Conservation (phyloP, 2,797 vertebrate genomes). For the Galagoides demidoff region DNA sequence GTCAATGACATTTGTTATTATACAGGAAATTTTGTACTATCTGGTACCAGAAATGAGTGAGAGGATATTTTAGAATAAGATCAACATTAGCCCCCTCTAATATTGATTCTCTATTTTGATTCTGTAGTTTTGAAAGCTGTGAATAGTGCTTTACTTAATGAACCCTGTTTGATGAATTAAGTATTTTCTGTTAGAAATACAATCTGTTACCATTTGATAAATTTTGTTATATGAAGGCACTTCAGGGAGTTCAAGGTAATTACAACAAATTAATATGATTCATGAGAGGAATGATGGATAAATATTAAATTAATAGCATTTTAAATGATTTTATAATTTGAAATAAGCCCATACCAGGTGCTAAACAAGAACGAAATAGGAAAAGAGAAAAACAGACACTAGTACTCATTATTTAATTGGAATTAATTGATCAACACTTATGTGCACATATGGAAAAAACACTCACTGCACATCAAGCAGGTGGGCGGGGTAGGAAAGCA, state of each 20-base stretch:
- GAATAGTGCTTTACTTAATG: background rate
- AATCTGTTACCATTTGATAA: conserved; percentile 17
- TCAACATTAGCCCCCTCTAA: background rate
- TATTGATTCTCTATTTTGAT: background rate
- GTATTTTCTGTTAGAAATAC: conserved; percentile 25
- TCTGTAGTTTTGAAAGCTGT: conserved; percentile 4
- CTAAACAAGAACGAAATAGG: background rate
- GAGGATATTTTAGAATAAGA: background rate
- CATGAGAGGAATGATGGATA: background rate
- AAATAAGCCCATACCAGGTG: background rate
- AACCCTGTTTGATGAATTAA: background rate
- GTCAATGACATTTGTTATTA: background rate
- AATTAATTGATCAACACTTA: too few species aligned
- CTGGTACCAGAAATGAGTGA: background rate
- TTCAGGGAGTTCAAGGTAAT: conserved; percentile 36
- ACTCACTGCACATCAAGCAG: too few species aligned
- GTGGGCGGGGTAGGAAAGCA: too few species aligned
- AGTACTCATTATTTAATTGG: too few species aligned
- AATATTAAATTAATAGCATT: conserved; percentile 20
- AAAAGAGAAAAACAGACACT: background rate
- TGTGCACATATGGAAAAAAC: too few species aligned
- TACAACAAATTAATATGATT: conserved; percentile 30
- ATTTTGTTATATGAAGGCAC: background rate
- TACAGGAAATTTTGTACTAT: background rate
- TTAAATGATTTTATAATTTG: conserved; percentile 20